Evolutionary conservation across 2,888 invertebrate genomes (phyloP), one percentile per base, ranked within the genome.

Genomic region (Ellobium chinense): DNA sequence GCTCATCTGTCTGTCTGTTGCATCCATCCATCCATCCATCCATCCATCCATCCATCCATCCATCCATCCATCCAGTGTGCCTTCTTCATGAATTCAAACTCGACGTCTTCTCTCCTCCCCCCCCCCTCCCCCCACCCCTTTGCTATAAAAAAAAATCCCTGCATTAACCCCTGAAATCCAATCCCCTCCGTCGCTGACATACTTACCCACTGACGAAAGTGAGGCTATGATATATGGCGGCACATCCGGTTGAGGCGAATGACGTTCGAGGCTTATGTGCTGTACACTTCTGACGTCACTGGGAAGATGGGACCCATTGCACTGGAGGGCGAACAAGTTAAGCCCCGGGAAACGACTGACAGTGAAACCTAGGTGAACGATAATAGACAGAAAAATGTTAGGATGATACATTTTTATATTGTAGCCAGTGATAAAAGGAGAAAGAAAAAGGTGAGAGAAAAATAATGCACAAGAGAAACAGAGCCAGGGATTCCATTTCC

Each of bases 281-380:
- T 79, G 78, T 18, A 79, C 65, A 54, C 65, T 79, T 65, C 78
- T 62, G 56, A 72, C 78, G 36, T 79, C 72, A 65, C 60, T 60
- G 36, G 78, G 78, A n/a, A 79, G 65, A 27, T 79, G 78, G 4
- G 78, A 79, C 7, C 78, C 78, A 39, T 79, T 79, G 29, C 78
- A 79, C 34, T 79, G 78, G 18, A 79, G 72, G 0, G 78, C 68
- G 37, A 79, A 65, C 18, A 79, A 37, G 65, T 79, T 79, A 4
- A 79, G 66, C 1, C 63, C 78, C 5, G 78, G 78, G 54, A 79
- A 72, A 36, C 72, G 58, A 37, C 69, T 79, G 12, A 72, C 78
- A 5, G 46, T 31, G 36, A 79, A 79, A 27, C 78, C 78, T 79
- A 65, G 39, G 12, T 31, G 37, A 36, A 12, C 34, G 18, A 72